phyloP scores from a whole-genome alignment of 2,113 vertebrate genomes.

The Amphiprion ocellaris region DNA sequence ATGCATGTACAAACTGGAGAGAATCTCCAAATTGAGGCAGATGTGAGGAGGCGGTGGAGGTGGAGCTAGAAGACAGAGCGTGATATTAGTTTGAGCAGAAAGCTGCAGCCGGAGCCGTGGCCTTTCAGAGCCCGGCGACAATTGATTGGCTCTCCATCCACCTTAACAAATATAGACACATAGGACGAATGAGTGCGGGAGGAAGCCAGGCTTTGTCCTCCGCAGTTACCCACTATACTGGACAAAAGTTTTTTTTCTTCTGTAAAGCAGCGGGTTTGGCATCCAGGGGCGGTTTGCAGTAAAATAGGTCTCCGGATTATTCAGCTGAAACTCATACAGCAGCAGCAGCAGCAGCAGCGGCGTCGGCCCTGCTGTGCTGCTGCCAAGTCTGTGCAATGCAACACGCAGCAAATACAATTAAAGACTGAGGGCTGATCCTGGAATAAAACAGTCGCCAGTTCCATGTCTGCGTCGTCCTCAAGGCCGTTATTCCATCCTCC shows the following conservation, averaged over 20 bases:
- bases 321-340: conserved; percentile 30
- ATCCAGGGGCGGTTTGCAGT: conserved; percentile 4
- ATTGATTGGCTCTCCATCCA: conserved; percentile 63
- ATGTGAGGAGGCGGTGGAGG: conserved; percentile 49
- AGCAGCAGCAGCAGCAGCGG: conserved; percentile 4
- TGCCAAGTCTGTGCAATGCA: conserved; percentile 26
- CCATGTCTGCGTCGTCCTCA: not conserved
- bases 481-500: not conserved
- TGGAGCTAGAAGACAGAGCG: conserved; percentile 59
- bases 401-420: conserved; percentile 13
- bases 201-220: conserved; percentile 16
- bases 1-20: conserved; percentile 9
- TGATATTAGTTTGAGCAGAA: conserved; percentile 61
- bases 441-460: conserved; percentile 9
- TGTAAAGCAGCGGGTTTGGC: conserved; percentile 31
- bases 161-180: conserved; percentile 39
- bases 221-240: conserved; percentile 10
- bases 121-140: conserved; percentile 57
- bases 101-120: conserved; percentile 41
- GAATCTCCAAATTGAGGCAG: conserved; percentile 14
- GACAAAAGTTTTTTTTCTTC: not conserved
- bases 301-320: conserved; percentile 47
- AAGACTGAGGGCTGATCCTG: not conserved
- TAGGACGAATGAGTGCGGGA: conserved; percentile 20
- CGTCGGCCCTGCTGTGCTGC: conserved; percentile 17